These are phyloP conservation scores for Sinelater perroti DNA, from an alignment of 2,888 invertebrate species.

Conservation along the genomic window DNA sequence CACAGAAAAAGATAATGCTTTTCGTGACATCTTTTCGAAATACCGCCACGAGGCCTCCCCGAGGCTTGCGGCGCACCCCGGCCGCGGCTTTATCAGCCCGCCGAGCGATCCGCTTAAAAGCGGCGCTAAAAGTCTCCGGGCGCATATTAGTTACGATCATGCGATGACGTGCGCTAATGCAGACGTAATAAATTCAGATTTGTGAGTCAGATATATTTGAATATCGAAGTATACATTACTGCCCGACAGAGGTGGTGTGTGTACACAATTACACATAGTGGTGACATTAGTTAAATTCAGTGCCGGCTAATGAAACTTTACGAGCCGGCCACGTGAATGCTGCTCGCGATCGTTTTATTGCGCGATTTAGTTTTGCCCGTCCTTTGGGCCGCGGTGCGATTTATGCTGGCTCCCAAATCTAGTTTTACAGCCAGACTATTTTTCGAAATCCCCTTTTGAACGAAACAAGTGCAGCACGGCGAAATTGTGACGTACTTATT, in stretches of 20 bases:
- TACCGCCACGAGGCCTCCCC: neutral
- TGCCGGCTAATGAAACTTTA: slow-evolving; percentile 61
- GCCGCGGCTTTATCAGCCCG: no score
- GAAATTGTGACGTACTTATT: no score
- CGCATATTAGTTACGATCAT: slow-evolving; percentile 57
- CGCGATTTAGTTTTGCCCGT: slow-evolving; percentile 11
- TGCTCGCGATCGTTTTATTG: slow-evolving; percentile 33
- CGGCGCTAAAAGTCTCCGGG: slow-evolving; percentile 34
- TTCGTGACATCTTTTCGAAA: slow-evolving; percentile 13
- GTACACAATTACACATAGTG: slow-evolving; percentile 60
- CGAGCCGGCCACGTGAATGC: slow-evolving; percentile 47
- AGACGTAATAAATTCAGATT: slow-evolving; percentile 60
- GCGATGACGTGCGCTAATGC: slow-evolving; percentile 58
- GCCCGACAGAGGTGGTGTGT: slow-evolving; percentile 52
- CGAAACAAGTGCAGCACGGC: no score
- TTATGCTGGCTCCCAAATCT: neutral
- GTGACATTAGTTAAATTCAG: slow-evolving; percentile 62
- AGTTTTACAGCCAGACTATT: neutral
- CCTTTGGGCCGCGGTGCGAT: neutral
- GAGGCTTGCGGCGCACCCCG: slow-evolving; percentile 2
- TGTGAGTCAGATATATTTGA: slow-evolving; percentile 59
- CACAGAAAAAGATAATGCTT: slow-evolving; percentile 4
- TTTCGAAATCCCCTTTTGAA: neutral
- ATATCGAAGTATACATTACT: slow-evolving; percentile 57
- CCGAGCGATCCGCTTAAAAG: slow-evolving; percentile 21